phyloP scores from a whole-genome alignment of 1,140 invertebrate genomes.

The Battus philenor region DNA sequence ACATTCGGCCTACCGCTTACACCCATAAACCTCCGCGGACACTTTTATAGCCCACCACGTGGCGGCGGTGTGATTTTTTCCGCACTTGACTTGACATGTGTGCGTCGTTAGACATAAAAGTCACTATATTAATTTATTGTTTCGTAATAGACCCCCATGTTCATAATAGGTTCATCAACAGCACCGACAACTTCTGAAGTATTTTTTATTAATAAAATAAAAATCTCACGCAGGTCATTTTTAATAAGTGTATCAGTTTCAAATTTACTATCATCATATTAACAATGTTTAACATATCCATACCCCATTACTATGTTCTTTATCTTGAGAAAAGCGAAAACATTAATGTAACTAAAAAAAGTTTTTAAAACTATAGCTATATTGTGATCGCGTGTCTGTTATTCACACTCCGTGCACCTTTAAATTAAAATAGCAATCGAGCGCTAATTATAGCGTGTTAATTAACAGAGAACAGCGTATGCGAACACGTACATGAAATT shows the following conservation, averaged over 20 bases:
- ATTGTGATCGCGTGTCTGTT: slow-evolving; percentile 18
- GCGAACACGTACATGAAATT: slow-evolving; percentile 10
- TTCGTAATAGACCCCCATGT: slow-evolving; percentile 61
- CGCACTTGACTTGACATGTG: slow-evolving; percentile 68
- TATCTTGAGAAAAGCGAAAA: too few species aligned
- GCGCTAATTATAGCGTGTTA: slow-evolving; percentile 21
- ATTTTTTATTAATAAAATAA: too few species aligned
- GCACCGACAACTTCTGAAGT: too few species aligned
- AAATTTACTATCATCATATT: too few species aligned
- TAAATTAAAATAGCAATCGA: slow-evolving; percentile 22
- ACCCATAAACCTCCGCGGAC: slow-evolving; percentile 69
- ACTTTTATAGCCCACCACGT: slow-evolving; percentile 74
- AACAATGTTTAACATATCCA: too few species aligned
- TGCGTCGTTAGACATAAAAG: slow-evolving; percentile 43
- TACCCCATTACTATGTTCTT: too few species aligned
- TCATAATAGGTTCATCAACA: too few species aligned
- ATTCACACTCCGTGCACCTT: slow-evolving; percentile 15
- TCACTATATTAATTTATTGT: slow-evolving; percentile 65
- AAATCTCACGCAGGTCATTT: too few species aligned
- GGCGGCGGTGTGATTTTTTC: slow-evolving; percentile 64
- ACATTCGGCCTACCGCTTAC: slow-evolving; percentile 68
- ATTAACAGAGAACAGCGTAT: slow-evolving; percentile 14
- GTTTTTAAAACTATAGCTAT: slow-evolving; percentile 4
- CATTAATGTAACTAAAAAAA: slow-evolving; percentile 10
- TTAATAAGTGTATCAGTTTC: too few species aligned